Evolutionary conservation across 2,797 vertebrate genomes (phyloP).

Genomic region (Semotilus atromaculatus): DNA sequence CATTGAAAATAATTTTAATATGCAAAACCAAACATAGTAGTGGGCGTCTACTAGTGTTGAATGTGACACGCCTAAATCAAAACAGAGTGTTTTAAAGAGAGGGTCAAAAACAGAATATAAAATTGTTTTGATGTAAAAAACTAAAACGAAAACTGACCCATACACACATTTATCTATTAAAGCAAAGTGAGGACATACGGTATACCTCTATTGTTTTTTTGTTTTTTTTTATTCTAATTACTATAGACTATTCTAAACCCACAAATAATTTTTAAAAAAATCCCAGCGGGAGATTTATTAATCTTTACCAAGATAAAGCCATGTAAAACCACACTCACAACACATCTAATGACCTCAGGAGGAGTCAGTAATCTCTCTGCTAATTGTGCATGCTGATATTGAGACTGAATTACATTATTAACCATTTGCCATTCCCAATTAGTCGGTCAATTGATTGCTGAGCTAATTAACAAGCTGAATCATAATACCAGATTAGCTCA

Average conservation of each 20-base stretch:
- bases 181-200: background rate
- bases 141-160: background rate
- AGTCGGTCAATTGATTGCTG: background rate
- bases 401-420: conserved; percentile 30
- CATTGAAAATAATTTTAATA: background rate
- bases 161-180: background rate
- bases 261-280: background rate
- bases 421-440: conserved; percentile 9
- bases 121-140: too few relatives aligned
- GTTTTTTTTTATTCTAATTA: too few relatives aligned
- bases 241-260: background rate
- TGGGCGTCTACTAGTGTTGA: background rate
- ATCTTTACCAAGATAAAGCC: background rate
- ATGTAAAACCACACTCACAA: conserved; percentile 3
- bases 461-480: background rate
- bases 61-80: background rate
- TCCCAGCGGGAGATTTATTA: background rate
- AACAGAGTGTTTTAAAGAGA: background rate
- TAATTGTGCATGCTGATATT: conserved; percentile 30
- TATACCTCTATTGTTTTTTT: background rate
- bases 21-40: background rate
- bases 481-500: conserved; percentile 25
- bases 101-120: too few relatives aligned
- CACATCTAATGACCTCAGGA: background rate
- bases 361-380: conserved; percentile 17